A percentile compares a stretch with the other conserved stretches of the same genome.
phyloP scores from a whole-genome alignment of 2,888 invertebrate genomes.

The Macroteleia sp. region DNA sequence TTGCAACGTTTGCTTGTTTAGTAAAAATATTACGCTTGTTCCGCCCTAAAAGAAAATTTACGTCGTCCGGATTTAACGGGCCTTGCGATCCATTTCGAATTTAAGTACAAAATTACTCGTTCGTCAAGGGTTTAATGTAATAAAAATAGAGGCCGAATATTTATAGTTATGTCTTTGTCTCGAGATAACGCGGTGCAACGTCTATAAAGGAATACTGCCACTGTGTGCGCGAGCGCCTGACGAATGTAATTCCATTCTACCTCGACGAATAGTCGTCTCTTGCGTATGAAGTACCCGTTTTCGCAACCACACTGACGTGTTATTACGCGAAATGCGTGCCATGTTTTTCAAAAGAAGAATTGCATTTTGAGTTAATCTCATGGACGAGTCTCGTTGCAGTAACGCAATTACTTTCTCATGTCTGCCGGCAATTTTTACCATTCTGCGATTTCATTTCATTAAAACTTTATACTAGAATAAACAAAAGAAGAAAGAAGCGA shows the following conservation, averaged over 20 bases:
- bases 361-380: conserved; percentile 63
- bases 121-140: no score
- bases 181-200: conserved; percentile 17
- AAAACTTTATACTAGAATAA: conserved; percentile 46
- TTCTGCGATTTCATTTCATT: conserved; percentile 64
- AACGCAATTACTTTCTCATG: conserved; percentile 65
- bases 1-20: no score
- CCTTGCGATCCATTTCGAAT: no score
- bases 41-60: no score
- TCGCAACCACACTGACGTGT: conserved; percentile 62
- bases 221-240: conserved; percentile 55
- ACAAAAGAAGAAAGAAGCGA: conserved; percentile 1
- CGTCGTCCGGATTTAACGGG: no score
- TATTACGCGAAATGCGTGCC: conserved; percentile 63
- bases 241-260: conserved; percentile 61
- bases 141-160: no score
- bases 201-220: conserved; percentile 28
- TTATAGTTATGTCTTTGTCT: conserved; percentile 13
- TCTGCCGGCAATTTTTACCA: conserved; percentile 61
- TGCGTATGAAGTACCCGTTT: conserved; percentile 56
- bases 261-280: conserved; percentile 47
- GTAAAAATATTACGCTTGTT: no score
- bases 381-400: conserved; percentile 60
- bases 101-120: no score
- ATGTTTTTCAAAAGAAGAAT: conserved; percentile 65